Evolutionary conservation across 2,113 vertebrate species (phyloP).

Genomic region (Herpailurus yagouaroundi): DNA sequence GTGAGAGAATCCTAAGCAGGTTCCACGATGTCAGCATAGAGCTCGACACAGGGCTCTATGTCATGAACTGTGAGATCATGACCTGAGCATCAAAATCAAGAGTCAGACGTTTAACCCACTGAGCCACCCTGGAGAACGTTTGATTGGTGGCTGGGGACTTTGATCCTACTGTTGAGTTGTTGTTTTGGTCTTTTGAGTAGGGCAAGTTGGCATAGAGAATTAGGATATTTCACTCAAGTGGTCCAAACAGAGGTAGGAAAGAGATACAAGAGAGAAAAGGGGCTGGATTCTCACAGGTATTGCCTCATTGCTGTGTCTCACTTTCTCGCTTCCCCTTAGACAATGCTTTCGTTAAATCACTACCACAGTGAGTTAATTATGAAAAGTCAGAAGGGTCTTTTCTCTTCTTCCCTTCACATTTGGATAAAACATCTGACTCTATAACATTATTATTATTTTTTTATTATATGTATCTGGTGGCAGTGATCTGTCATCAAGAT

Average conservation of each 20-base stretch:
- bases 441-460: neutral
- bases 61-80: too few species aligned
- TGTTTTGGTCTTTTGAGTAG: neutral
- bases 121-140: neutral
- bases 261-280: neutral
- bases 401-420: slow-evolving; percentile 14
- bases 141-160: neutral
- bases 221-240: neutral
- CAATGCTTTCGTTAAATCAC: neutral
- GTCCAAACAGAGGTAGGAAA: neutral
- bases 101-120: too few species aligned
- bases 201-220: neutral
- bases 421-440: neutral
- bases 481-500: neutral
- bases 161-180: neutral
- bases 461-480: neutral
- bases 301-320: neutral
- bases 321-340: neutral
- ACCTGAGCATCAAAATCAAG: too few species aligned
- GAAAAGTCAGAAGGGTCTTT: neutral
- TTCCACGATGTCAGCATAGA: too few species aligned
- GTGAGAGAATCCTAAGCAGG: too few species aligned
- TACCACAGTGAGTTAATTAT: neutral
- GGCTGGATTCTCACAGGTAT: neutral
- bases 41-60: too few species aligned